Evolutionary conservation across 2,888 invertebrate species (phyloP), one percentile per base, ranked within the genome.

Genomic region (Anorthoa munda): DNA sequence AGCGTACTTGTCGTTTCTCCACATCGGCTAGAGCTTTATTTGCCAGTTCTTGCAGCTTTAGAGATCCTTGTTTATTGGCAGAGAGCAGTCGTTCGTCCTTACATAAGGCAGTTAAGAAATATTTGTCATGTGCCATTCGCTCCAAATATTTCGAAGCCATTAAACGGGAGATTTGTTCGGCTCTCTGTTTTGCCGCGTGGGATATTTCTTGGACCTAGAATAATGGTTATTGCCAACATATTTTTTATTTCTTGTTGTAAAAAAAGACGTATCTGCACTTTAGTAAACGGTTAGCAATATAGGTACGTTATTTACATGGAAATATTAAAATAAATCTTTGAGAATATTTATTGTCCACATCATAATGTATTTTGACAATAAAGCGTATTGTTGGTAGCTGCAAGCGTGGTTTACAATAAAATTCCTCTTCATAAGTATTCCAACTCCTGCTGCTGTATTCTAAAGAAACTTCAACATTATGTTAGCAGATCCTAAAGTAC

Each of bases 111-210:
- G 90, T 94, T 80, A 96, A 92, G 85, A 96, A 96, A 90, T 95
- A 92, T 91, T 96, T 95, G 90, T 96, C 96, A 85, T 95, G 94
- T 66, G 95, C 95, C 96, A 96, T 96, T 89, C 94, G 92, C 83
- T 94, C 94, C 89, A 96, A 92, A 92, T 95, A 96, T 90, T 95
- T 95, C 66, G 95, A 95, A 66, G 95, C 93, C 95, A 96, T 95
- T 90, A 95, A 87, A 64, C 95, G 93, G 72, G 93, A 93, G 86
- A 94, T 94, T 89, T 93, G 93, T 72, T 94, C 89, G 65, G 90
- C 86, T 85, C 89, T 93, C 76, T 95, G 95, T 89, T 93, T 94
- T 89, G 95, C 94, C 70, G 93, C 90, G 17, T 92, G 92, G 70
- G 95, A 94, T 88, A 94, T 92, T 90, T 95, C 95, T 90, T 94